phyloP scores from a whole-genome alignment of 1,140 invertebrate genomes.

The Cyrtorhinus lividipennis region DNA sequence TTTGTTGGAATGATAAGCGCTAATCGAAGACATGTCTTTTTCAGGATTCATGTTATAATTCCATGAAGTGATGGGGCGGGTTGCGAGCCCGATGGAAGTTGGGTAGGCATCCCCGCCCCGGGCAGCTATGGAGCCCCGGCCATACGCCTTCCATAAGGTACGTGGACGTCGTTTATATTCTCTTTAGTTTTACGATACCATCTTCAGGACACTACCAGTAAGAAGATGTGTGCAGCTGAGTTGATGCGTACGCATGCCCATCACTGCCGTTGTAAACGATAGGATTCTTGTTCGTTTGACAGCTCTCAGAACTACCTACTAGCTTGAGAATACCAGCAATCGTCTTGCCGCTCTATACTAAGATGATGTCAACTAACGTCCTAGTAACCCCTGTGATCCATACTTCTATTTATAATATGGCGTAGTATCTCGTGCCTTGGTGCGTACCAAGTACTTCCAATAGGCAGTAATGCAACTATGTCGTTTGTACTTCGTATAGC shows the following conservation, averaged over 20 bases:
- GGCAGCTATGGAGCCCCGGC: conserved; percentile 39
- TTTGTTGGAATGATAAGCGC: neutral
- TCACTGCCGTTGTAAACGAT: neutral
- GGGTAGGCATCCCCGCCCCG: conserved; percentile 35
- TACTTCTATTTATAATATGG: too few relatives aligned
- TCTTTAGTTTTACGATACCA: neutral
- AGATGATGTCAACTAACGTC: too few relatives aligned
- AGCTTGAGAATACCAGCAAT: neutral
- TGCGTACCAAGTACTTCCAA: too few relatives aligned
- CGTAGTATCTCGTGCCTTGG: too few relatives aligned
- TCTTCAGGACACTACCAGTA: neutral
- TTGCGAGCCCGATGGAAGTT: conserved; percentile 51
- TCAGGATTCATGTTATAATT: conserved; percentile 20
- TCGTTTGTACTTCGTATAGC: too few relatives aligned
- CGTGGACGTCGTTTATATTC: conserved; percentile 18
- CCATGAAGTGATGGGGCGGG: conserved; percentile 38
- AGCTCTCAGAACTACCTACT: neutral
- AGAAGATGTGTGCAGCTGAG: too few relatives aligned
- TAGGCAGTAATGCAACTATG: too few relatives aligned
- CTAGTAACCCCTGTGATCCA: too few relatives aligned
- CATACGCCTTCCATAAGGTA: conserved; percentile 50
- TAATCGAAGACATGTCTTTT: neutral
- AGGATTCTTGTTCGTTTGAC: too few relatives aligned
- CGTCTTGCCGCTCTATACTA: too few relatives aligned
- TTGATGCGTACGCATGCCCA: neutral